Base-by-base conservation (phyloP, 2,888 invertebrate genomes). In the Rhabditoides inermis region DNA sequence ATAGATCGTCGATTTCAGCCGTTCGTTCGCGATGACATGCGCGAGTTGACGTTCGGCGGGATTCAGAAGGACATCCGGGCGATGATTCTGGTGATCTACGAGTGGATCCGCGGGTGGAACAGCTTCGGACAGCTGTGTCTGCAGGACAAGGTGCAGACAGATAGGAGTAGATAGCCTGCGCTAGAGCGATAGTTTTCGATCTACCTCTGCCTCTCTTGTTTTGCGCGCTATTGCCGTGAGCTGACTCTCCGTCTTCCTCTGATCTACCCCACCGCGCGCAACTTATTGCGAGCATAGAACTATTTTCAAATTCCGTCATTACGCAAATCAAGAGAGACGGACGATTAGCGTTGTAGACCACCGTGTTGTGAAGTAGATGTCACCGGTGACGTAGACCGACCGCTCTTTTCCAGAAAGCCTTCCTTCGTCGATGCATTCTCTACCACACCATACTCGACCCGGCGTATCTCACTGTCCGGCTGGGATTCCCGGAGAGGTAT, bases 31-130 rank as follows among this genome's bases (percentile, higher is more conserved):
- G 58, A 63, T 6, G 73, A 73, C 51, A 70, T 73, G 30, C 62
- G 63, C 25, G 73, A 73, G 4, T 49, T 73, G 36, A 52, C 56
- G 15, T 73, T 73, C 45, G 61, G 69, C 12, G 67, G 58, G n/a
- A 74, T 70, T 48, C 57, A 70, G 10, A 65, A 67, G 20, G 53
- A 53, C 36, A 74, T 73, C 40, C 66, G 73, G 48, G 71, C 68
- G 3, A 71, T 72, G 47, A 72, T 73, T 58, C 61, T 73, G 37
- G 56, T 73, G 42, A 71, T 74, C 40, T 70, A 69, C 56, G 73
- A 73, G 49, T 73, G 73, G 73, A 60, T 73, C 2, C 69, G 73
- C 51, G 63, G 65, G 7, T 73, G 73, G 73, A 69, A 69, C 1
- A 62, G 61, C 35, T 69, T 64, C 46, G 58, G 60, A 18, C 51